Evolutionary conservation across 2,797 vertebrate genomes (phyloP).

Genomic region (Halcyon chelicuti): DNA sequence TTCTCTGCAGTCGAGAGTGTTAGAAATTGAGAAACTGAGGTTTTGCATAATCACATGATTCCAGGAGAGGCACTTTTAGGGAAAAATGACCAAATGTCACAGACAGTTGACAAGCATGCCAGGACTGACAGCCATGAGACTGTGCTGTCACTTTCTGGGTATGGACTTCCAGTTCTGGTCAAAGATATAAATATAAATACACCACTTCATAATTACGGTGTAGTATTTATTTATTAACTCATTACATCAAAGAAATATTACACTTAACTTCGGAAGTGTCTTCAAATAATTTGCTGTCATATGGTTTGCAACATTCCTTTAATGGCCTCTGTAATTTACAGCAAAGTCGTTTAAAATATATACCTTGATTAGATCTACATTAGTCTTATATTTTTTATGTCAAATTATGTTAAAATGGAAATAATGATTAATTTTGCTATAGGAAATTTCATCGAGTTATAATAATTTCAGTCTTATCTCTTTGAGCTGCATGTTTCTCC

Average conservation of each 20-base stretch:
- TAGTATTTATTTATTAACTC: slow-evolving; percentile 4
- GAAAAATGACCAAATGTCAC: not conserved
- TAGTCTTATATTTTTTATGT: slow-evolving; percentile 66
- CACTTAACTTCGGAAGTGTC: not conserved
- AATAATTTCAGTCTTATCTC: slow-evolving; percentile 82
- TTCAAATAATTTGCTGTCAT: slow-evolving; percentile 32
- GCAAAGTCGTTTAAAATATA: slow-evolving; percentile 59
- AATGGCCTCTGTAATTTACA: slow-evolving; percentile 44
- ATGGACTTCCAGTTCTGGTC: not conserved
- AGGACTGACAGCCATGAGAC: not conserved
- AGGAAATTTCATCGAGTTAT: slow-evolving; percentile 79
- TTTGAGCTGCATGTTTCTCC: slow-evolving; percentile 78
- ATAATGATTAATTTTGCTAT: slow-evolving; percentile 83
- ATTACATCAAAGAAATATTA: not conserved
- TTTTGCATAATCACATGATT: not conserved
- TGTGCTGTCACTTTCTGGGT: not conserved
- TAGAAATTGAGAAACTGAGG: slow-evolving; percentile 23
- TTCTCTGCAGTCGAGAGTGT: not conserved
- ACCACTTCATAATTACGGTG: not conserved
- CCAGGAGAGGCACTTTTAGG: not conserved
- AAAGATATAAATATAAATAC: not conserved
- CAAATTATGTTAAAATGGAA: slow-evolving; percentile 78
- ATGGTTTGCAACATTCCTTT: not conserved
- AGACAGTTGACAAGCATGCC: not conserved
- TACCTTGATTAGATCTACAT: slow-evolving; percentile 69